Base-by-base conservation (phyloP, 2,888 invertebrate species). In the Pterobdella sp. region DNA sequence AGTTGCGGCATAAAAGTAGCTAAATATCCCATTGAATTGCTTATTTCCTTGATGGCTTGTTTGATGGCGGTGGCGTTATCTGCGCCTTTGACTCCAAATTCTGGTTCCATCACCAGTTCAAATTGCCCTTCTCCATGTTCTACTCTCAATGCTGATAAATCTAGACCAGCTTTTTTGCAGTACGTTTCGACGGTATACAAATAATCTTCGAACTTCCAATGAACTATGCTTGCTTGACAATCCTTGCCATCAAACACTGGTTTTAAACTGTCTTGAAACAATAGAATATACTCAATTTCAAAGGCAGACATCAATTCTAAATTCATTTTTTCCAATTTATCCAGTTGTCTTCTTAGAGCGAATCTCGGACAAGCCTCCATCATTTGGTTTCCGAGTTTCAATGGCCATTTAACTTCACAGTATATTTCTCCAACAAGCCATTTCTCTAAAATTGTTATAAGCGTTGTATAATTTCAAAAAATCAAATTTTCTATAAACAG, bases 1-100 rank as follows among this genome's bases (percentile, higher is more conserved):
- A 74, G 76, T 29, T 68, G 69, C 10, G 76, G 36, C 77, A 77
- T 77, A 68, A 77, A 77, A 22, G 75, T 72, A 3, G 76, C 75
- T 22, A 29, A n/a, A 31, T 56, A 64, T 2, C 73, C 76, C 35
- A 34, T 32, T 34, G 65, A 68, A n/a, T 35, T 68, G 31, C 65
- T 63, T 22, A 75, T 72, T 36, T 76, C 77, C 56, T 75, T 76
- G 36, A 75, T 60, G 1, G 60, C 73, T 31, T 74, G 52, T 72
- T 74, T 74, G 2, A 72, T 14, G 7, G 49, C 32, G 63, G 76
- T 72, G 26, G 67, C 64, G 26, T 63, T 52, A 42, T 76, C 76
- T 1, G 74, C 72, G 0, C 37, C 26, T 1, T 29, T 42, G n/a
- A 76, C 52, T 1, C 75, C 76, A 34, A 34, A 34, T 1, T 32